A percentile compares a stretch with the other conserved stretches of the same genome.
Evolutionary conservation across 1,140 invertebrate species (phyloP).

Genomic region (Drosophila orena): DNA sequence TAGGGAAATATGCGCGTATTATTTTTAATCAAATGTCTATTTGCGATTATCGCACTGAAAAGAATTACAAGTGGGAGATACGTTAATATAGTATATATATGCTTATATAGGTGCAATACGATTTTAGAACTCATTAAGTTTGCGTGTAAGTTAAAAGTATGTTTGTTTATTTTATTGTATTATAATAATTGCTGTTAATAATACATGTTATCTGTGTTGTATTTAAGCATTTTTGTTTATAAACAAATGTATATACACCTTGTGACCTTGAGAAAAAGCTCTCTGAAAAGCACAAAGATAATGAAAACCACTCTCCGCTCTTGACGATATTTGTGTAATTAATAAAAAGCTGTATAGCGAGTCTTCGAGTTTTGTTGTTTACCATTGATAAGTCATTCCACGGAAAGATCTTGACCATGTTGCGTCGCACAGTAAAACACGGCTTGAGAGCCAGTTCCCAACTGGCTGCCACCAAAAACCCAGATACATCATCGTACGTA

Average conservation of each 20-base stretch:
- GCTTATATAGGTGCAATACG: too few relatives aligned
- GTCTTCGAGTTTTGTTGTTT: neutral
- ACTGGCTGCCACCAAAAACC: conserved; percentile 2
- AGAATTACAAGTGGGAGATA: too few relatives aligned
- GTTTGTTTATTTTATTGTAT: too few relatives aligned
- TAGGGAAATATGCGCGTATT: too few relatives aligned
- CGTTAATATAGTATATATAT: too few relatives aligned
- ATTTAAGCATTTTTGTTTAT: neutral
- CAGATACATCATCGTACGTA: conserved; percentile 20
- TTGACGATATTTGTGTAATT: conserved; percentile 15
- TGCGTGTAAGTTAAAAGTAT: too few relatives aligned
- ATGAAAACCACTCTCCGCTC: neutral
- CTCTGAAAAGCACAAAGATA: conserved; percentile 1
- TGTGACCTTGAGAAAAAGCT: neutral
- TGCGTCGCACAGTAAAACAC: neutral
- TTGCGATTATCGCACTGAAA: too few relatives aligned
- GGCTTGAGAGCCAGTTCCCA: conserved; percentile 17
- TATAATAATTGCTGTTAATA: too few relatives aligned
- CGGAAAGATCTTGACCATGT: conserved; percentile 3
- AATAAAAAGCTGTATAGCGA: conserved; percentile 9
- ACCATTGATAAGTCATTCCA: neutral
- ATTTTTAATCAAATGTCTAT: too few relatives aligned
- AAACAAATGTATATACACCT: neutral
- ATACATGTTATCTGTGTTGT: too few relatives aligned
- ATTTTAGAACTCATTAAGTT: too few relatives aligned